These are phyloP conservation scores for Columbina picui DNA, from an alignment of 2,113 vertebrate species.

Conservation along the genomic window DNA sequence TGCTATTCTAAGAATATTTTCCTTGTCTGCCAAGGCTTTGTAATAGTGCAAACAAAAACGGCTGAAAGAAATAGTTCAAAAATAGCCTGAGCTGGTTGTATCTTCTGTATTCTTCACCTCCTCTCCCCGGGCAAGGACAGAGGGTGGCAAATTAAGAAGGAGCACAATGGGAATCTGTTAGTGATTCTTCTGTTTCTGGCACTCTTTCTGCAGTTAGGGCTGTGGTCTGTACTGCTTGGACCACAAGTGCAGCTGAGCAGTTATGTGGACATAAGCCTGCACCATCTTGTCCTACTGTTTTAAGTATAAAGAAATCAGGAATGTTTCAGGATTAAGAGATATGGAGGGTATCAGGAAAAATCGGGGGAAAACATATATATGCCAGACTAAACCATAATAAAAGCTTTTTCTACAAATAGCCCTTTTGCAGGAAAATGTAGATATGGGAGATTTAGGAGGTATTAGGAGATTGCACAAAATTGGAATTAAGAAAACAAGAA, in stretches of 20 bases:
- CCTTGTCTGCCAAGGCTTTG: slow-evolving; percentile 36
- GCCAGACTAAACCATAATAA: background rate
- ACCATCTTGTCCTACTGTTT: background rate
- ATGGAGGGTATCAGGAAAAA: rapidly evolving
- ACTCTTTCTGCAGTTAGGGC: background rate
- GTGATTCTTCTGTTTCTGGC: background rate
- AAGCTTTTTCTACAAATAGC: background rate
- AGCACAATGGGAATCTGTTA: background rate
- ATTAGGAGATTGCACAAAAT: background rate
- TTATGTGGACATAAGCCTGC: background rate
- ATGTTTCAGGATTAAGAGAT: background rate
- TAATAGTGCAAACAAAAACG: slow-evolving; percentile 51
- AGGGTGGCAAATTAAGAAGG: background rate
- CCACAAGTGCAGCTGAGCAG: background rate
- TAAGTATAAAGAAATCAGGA: background rate
- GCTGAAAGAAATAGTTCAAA: slow-evolving; percentile 19
- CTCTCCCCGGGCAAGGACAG: background rate
- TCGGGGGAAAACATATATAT: background rate
- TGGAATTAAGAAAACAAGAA: background rate
- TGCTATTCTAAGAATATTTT: slow-evolving; percentile 49
- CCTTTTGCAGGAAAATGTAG: background rate
- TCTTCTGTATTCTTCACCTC: background rate
- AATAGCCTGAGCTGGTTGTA: background rate
- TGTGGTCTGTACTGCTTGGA: background rate
- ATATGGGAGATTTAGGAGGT: background rate